Evolutionary conservation across 2,113 vertebrate genomes (phyloP).

Genomic region (Zootoca vivipara): DNA sequence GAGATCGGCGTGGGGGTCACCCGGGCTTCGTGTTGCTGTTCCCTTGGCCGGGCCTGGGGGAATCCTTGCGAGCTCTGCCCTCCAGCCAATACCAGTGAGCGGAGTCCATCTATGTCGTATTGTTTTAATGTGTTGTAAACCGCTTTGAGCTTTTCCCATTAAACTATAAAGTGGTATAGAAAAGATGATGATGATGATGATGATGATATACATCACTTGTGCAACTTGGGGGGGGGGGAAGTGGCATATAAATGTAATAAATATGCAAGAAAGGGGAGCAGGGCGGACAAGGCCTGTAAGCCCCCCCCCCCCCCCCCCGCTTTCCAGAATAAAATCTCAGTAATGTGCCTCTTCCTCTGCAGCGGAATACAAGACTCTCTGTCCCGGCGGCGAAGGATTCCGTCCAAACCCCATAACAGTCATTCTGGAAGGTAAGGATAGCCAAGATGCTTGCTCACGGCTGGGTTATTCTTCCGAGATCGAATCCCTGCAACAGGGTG

Average conservation of each 20-base stretch:
- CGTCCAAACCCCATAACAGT: constrained; percentile 92
- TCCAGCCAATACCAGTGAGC: constrained; percentile 86
- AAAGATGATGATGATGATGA: too few relatives aligned
- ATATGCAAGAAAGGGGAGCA: too few relatives aligned
- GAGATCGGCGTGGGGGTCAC: constrained; percentile 91
- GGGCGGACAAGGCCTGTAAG: too few relatives aligned
- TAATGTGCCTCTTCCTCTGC: constrained; percentile 37
- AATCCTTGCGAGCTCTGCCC: constrained; percentile 94
- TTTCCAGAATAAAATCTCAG: not conserved
- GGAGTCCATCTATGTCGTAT: too few relatives aligned
- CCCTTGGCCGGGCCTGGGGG: constrained; percentile 89
- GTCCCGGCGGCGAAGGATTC: constrained; percentile 94
- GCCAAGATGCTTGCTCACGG: too few relatives aligned
- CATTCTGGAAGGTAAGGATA: constrained; percentile 87
- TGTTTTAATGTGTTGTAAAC: too few relatives aligned
- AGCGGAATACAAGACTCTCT: constrained; percentile 95
- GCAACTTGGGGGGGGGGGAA: too few relatives aligned
- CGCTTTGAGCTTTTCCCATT: too few relatives aligned
- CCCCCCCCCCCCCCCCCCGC: too few relatives aligned
- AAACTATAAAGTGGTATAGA: too few relatives aligned
- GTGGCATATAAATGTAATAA: not conserved
- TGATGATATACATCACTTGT: too few relatives aligned
- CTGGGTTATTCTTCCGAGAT: not conserved
- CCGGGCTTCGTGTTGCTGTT: constrained; percentile 92
- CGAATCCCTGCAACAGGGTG: too few relatives aligned